A percentile compares a stretch with the other conserved stretches of the same genome.
These are phyloP conservation scores for Phyllostomus hastatus DNA, from an alignment of 2,113 vertebrate species.

Conservation along the genomic window DNA sequence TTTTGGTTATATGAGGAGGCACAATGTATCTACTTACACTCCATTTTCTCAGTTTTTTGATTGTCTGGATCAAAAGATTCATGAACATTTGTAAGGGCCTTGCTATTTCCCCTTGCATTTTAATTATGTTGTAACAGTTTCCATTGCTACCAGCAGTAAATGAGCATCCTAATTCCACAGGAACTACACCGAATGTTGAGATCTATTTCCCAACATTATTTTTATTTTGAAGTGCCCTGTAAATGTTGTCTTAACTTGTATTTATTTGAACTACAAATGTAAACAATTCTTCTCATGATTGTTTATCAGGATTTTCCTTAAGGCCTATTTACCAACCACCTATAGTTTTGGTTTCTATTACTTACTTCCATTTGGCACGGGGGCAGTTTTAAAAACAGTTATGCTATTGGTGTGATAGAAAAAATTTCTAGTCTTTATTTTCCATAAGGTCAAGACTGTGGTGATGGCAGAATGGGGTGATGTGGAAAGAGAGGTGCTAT, in stretches of 20 bases:
- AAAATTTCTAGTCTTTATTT: neutral
- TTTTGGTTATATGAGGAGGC: too few relatives aligned
- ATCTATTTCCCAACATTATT: neutral
- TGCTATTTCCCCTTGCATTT: neutral
- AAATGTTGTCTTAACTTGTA: conserved; percentile 28
- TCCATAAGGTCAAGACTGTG: neutral
- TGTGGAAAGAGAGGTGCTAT: neutral
- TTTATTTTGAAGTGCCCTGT: conserved; percentile 16
- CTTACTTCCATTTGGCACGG: neutral
- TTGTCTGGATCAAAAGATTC: neutral
- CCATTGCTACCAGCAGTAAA: neutral
- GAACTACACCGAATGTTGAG: neutral
- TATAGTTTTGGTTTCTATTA: neutral
- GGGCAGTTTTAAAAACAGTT: neutral
- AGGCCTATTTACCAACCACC: neutral
- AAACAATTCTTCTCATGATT: neutral
- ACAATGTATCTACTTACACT: too few relatives aligned
- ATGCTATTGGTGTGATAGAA: neutral
- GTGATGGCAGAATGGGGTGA: neutral
- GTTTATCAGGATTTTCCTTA: neutral
- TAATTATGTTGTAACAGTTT: neutral
- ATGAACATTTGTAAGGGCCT: neutral
- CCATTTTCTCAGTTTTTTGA: neutral
- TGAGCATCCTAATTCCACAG: neutral
- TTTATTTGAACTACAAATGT: conserved; percentile 2